phyloP scores from a whole-genome alignment of 2,888 invertebrate species.

The Sthenelais limicola region DNA sequence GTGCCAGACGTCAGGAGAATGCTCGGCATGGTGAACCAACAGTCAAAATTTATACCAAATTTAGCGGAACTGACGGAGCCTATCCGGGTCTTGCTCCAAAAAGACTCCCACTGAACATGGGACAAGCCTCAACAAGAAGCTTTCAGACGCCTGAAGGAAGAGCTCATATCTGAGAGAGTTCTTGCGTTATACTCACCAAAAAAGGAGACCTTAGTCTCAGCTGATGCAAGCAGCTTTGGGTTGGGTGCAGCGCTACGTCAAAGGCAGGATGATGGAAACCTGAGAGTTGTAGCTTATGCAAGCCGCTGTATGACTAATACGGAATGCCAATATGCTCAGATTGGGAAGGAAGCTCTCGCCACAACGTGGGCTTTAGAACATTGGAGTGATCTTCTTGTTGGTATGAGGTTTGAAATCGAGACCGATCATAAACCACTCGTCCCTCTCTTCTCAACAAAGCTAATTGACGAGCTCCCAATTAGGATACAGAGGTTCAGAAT shows the following conservation, averaged over 20 bases:
- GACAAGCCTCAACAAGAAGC: conserved; percentile 49
- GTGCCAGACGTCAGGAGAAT: conserved; percentile 43
- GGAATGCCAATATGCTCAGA: conserved; percentile 62
- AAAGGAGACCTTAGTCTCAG: conserved; percentile 51
- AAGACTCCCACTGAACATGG: conserved; percentile 45
- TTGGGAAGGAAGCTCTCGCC: conserved; percentile 38
- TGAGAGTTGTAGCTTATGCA: conserved; percentile 65
- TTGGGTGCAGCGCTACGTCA: conserved; percentile 59
- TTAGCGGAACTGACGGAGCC: conserved; percentile 45
- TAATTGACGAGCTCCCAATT: conserved; percentile 7
- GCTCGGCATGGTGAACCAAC: conserved; percentile 51
- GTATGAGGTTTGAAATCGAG: conserved; percentile 11
- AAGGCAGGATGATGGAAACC: conserved; percentile 42
- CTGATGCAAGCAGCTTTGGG: conserved; percentile 65
- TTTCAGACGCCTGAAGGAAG: conserved; percentile 59
- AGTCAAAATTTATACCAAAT: conserved; percentile 43
- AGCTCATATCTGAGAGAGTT: conserved; percentile 57
- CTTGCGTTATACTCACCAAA: conserved; percentile 62
- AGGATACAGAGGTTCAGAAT: conserved; percentile 30
- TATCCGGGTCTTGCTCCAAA: conserved; percentile 44
- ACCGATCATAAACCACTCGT: conserved; percentile 35
- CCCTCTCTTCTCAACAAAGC: neutral
- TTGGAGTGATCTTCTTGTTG: neutral
- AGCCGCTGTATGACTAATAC: conserved; percentile 59
- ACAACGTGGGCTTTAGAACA: conserved; percentile 13